A percentile compares a stretch with the other conserved stretches of the same genome.
phyloP scores from a whole-genome alignment of 2,888 invertebrate species.

The Anarsia innoxiella region DNA sequence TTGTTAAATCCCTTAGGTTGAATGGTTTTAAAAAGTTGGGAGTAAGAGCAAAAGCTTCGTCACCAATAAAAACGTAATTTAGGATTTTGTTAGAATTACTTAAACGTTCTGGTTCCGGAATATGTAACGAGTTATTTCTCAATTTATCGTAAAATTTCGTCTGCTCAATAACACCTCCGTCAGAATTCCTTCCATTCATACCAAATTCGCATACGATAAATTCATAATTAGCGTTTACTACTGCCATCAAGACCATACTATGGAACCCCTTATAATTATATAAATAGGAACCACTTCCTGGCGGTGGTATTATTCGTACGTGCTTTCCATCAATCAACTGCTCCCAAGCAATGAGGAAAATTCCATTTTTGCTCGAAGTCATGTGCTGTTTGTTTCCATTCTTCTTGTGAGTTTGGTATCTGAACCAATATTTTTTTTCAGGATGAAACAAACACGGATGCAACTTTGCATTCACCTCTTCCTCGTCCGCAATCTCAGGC shows the following conservation, averaged over 20 bases:
- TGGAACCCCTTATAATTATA: conserved; percentile 22
- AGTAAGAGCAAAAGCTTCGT: conserved; percentile 18
- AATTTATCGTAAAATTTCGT: conserved; percentile 14
- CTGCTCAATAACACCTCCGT: conserved; percentile 18
- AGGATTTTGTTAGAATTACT: conserved; percentile 15
- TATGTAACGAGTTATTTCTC: conserved; percentile 22
- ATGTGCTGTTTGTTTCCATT: conserved; percentile 15
- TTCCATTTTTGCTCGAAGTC: conserved; percentile 11
- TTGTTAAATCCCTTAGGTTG: conserved; percentile 15
- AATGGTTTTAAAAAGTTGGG: conserved; percentile 16
- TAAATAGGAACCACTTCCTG: conserved; percentile 18
- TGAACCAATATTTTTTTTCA: background rate
- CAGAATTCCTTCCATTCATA: conserved; percentile 22
- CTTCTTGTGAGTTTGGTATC: background rate
- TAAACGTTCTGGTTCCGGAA: conserved; percentile 21
- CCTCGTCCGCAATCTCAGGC: too few relatives aligned
- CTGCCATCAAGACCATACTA: conserved; percentile 23
- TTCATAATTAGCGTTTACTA: conserved; percentile 23
- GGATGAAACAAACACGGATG: background rate
- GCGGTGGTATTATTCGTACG: conserved; percentile 15
- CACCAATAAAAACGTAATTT: conserved; percentile 17
- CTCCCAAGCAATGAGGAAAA: conserved; percentile 14
- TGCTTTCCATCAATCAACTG: conserved; percentile 17
- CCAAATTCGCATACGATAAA: too few relatives aligned
- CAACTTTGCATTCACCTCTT: too few relatives aligned